Conservation (phyloP, 2,797 vertebrate species). For the Xyrichtys novacula region DNA sequence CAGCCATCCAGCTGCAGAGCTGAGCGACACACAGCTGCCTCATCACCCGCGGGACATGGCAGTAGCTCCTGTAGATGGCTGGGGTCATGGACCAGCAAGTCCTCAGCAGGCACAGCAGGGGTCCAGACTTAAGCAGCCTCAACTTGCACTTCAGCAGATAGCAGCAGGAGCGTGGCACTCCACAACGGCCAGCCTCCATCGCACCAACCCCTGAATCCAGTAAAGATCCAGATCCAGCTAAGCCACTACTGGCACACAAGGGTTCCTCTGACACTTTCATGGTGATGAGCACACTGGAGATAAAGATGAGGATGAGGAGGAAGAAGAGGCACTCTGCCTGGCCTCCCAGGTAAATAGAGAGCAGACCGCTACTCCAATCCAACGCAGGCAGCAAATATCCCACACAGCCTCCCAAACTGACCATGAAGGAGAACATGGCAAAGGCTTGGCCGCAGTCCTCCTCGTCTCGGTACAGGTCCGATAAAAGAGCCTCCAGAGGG, state of each 20-base stretch:
- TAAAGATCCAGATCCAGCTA: slow-evolving; percentile 19
- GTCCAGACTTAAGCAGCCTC: slow-evolving; percentile 73
- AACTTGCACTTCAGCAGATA: slow-evolving; percentile 78
- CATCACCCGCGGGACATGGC: slow-evolving; percentile 85
- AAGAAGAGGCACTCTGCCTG: slow-evolving; percentile 85
- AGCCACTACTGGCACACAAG: slow-evolving; percentile 6
- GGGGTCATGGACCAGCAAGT: slow-evolving; percentile 85
- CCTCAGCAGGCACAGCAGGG: slow-evolving; percentile 82
- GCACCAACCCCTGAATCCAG: slow-evolving; percentile 43
- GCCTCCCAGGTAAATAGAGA: slow-evolving; percentile 79
- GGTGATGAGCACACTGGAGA: slow-evolving; percentile 84
- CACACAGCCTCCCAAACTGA: slow-evolving; percentile 87
- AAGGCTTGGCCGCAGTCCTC: slow-evolving; percentile 86
- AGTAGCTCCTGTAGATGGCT: slow-evolving; percentile 86
- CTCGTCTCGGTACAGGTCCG: slow-evolving; percentile 83
- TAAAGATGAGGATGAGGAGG: slow-evolving; percentile 85
- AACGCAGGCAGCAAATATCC: slow-evolving; percentile 85
- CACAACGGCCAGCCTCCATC: slow-evolving; percentile 53
- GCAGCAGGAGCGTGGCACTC: slow-evolving; percentile 77
- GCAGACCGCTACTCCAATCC: slow-evolving; percentile 84
- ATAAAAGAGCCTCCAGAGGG: slow-evolving; percentile 85
- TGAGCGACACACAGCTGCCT: slow-evolving; percentile 84
- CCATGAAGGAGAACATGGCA: slow-evolving; percentile 89
- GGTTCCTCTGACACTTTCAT: slow-evolving; percentile 85
- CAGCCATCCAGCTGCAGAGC: slow-evolving; percentile 88